These are phyloP conservation scores for Agapornis canus DNA, from an alignment of 2,797 vertebrate species.

Conservation along the genomic window DNA sequence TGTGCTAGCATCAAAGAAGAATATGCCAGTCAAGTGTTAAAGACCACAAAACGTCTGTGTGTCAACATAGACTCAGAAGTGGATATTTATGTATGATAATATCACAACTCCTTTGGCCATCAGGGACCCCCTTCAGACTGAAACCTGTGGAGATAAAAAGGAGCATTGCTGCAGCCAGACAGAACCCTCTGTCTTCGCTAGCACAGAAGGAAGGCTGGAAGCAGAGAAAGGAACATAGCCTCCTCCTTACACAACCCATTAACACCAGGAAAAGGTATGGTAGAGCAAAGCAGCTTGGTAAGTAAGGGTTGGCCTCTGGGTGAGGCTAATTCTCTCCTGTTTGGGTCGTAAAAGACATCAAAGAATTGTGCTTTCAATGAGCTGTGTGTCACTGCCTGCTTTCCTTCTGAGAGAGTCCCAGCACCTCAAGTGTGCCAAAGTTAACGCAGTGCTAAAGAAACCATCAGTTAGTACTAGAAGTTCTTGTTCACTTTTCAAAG, in stretches of 20 bases:
- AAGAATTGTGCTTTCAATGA: background rate
- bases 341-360: background rate
- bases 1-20: background rate
- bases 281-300: background rate
- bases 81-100: background rate
- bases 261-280: background rate
- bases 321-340: background rate
- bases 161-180: background rate
- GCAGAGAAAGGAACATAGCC: background rate
- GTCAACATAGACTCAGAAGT: background rate
- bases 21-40: background rate
- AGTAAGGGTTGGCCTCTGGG: background rate
- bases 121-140: background rate
- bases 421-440: background rate
- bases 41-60: background rate
- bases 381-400: background rate
- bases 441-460: background rate
- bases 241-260: background rate
- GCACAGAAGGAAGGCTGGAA: background rate
- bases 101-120: background rate
- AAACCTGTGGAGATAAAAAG: background rate
- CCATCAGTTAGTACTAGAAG: background rate
- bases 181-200: background rate
- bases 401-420: background rate
- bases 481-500: background rate